Evolutionary conservation across 53 echinoderm and acorn worm species (phyloP), one percentile per base, ranked within the genome.

Genomic region (Holothuria leucospilota): DNA sequence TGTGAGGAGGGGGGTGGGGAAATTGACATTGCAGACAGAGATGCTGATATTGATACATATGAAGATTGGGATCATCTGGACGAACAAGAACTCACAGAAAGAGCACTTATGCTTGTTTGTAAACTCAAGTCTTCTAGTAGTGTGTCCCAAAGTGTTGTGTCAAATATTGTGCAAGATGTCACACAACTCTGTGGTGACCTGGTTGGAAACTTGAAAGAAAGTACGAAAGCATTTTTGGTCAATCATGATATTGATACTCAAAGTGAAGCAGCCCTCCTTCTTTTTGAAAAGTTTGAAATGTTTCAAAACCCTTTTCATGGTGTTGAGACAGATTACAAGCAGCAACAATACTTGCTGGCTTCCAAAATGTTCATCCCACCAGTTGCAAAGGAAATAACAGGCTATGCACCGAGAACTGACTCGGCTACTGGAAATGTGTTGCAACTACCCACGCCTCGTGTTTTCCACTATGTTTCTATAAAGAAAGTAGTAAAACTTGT

Each of bases 391-490:
- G 24, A 24, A 10, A 65, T 65, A 65, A 65, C 28, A 28, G 65
- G 65, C 9, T 65, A 65, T 65, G 65, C 28, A 28, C 65, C 65
- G 8, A 65, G 65, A 28, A 65, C 28, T 10, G 15, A 65, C 15
- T 8, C 65, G 15, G 10, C 72, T 11, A 71, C 28, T 71, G 29
- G 72, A 71, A 28, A 27, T 6, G 72, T 71, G 11, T 13, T 29
- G 29, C 72, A 28, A 34, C 34, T 71, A 29, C 30, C 40, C 0
- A 34, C 72, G 0, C 30, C 34, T 39, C 30, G 40, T 24, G 20
- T 71, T 29, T 71, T 34, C 39, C 72, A 71, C 34, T 71, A 71
- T 39, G 40, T 71, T 71, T 28, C 72, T 26, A 71, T 71, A 10
- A 71, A 29, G 20, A 20, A 71, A 39, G 29, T 26, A 3, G 6